Evolutionary conservation across 35 echinoderm and acorn worm species (phyloP).

Genomic region (Patiria miniata): DNA sequence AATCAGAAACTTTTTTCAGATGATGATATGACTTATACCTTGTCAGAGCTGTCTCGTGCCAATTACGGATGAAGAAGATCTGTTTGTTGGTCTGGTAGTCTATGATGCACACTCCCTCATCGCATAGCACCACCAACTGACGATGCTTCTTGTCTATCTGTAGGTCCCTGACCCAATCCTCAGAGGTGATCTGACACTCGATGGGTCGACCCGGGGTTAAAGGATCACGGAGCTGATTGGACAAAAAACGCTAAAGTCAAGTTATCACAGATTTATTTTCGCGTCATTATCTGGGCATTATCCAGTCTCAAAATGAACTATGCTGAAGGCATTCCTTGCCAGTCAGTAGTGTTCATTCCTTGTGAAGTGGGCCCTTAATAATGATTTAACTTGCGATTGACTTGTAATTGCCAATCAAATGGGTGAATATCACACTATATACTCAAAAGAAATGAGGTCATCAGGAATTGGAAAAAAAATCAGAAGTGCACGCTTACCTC

Average conservation of each 20-base stretch:
- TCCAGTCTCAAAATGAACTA: background rate
- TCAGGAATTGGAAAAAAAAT: background rate
- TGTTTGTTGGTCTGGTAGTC: slow-evolving; percentile 75
- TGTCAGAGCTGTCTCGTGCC: slow-evolving; percentile 87
- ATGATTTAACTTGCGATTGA: no score
- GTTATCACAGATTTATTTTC: slow-evolving; percentile 26
- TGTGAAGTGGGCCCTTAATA: no score
- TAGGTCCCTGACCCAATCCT: slow-evolving; percentile 82
- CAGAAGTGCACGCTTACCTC: slow-evolving; percentile 58
- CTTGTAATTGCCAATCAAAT: no score
- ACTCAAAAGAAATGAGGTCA: no score
- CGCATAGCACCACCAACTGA: slow-evolving; percentile 76
- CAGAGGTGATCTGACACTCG: slow-evolving; percentile 51
- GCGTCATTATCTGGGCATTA: background rate
- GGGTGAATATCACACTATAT: no score
- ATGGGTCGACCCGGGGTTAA: slow-evolving; percentile 58
- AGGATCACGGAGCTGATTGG: slow-evolving; percentile 67
- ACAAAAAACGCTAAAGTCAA: background rate
- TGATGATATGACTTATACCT: slow-evolving; percentile 39
- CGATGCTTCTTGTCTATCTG: slow-evolving; percentile 69
- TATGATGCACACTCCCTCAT: slow-evolving; percentile 87
- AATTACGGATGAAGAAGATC: slow-evolving; percentile 71
- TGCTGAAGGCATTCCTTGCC: background rate
- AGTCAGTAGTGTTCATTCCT: background rate
- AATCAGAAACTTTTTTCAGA: no score